phyloP scores from a whole-genome alignment of 2,888 invertebrate species.

The Hoplodrina ambigua region DNA sequence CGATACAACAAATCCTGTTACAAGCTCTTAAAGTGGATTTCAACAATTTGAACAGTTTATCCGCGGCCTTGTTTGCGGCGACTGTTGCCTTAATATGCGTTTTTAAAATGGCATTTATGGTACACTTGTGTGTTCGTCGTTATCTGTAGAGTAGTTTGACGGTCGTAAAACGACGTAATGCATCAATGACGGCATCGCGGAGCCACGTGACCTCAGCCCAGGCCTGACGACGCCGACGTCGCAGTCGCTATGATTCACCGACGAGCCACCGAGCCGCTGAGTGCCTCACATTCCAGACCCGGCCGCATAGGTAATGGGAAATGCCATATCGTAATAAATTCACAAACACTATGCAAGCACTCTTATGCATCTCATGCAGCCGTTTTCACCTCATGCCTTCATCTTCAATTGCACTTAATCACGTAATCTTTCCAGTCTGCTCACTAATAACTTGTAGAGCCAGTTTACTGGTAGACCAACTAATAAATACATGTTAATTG shows the following conservation, averaged over 20 bases:
- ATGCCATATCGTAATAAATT: slow-evolving; percentile 83
- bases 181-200: slow-evolving; percentile 80
- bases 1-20: slow-evolving; percentile 44
- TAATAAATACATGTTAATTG: slow-evolving; percentile 49
- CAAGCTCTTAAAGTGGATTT: slow-evolving; percentile 43
- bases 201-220: slow-evolving; percentile 80
- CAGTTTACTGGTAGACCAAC: slow-evolving; percentile 35
- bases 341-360: slow-evolving; percentile 74
- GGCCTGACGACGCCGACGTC: slow-evolving; percentile 61
- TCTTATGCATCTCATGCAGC: slow-evolving; percentile 64
- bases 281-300: slow-evolving; percentile 80
- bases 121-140: slow-evolving; percentile 38
- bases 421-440: slow-evolving; percentile 32
- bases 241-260: slow-evolving; percentile 80
- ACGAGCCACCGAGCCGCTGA: slow-evolving; percentile 61
- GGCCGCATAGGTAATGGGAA: slow-evolving; percentile 85
- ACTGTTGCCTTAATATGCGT: slow-evolving; percentile 32
- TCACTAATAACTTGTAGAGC: slow-evolving; percentile 48
- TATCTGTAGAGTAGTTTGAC: slow-evolving; percentile 53
- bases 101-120: slow-evolving; percentile 44
- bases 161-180: slow-evolving; percentile 65
- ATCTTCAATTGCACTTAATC: slow-evolving; percentile 40
- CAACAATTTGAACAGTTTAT: slow-evolving; percentile 38
- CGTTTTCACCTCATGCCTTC: slow-evolving; percentile 66
- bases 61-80: slow-evolving; percentile 31